Base-by-base conservation (phyloP, 2,888 invertebrate species). In the Andrena flavipes region DNA sequence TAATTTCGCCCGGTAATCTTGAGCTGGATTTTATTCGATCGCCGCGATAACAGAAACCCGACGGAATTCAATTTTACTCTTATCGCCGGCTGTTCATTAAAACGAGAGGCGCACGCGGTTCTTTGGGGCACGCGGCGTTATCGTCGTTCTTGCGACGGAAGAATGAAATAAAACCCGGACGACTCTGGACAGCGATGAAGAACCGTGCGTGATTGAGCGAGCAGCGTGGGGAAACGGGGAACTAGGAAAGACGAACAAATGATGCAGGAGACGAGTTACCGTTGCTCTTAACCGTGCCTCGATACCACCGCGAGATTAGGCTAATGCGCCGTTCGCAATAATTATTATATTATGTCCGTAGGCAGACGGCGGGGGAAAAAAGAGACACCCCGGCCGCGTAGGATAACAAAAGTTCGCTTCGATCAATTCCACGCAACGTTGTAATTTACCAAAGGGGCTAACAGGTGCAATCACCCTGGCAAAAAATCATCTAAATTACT, bases 301-400 rank as follows among this genome's bases (percentile, higher is more conserved):
- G 90, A 92, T 92, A 85, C 82, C 75, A 87, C 87, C 72, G 68
- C 64, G 80, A 89, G 92, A 90, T 91, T 89, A 90, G 85, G 88
- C 84, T 87, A 87, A 87, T 85, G 82, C 83, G 74, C 76, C 76
- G 77, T 74, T 90, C 88, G 87, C 88, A 90, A 89, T 90, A 90
- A 91, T 91, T 90, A 89, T 89, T 86, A 84, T 80, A 65, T 65
- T 33, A 42, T 42, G 42, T 16, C 4, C 13, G 42, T 8, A 13
- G 13, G 29, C 13, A 10, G 13, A 42, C 49, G 8, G 10, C 1
- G 1, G 30, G 77, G 51, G n/a, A n/a, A 35, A 35, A 59, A 65
- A 51, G 48, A 59, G 2, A 30, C 16, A 42, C 6, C 6, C 0
- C 1, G 29, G 0, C 6, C 8, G 30, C 42, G 49, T 4, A 1